A percentile compares a stretch with the other conserved stretches of the same genome.
phyloP scores from a whole-genome alignment of 2,888 invertebrate species.

The Leptopilina drosophilae region DNA sequence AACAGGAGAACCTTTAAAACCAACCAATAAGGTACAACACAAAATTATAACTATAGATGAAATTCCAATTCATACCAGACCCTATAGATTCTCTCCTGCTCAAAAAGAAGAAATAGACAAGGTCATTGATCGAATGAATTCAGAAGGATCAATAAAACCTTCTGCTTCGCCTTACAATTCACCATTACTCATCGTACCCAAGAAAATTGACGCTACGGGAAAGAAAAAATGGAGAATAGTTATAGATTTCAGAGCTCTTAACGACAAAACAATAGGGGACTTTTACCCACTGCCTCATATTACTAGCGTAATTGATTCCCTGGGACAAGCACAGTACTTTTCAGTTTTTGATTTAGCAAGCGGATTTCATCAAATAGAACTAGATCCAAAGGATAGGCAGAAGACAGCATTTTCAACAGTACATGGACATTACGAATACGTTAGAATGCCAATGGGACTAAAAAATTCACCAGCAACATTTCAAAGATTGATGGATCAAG shows the following conservation, averaged over 20 bases:
- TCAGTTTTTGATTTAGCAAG: slow-evolving; percentile 53
- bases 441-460: slow-evolving; percentile 61
- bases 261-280: slow-evolving; percentile 56
- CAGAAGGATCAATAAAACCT: slow-evolving; percentile 27
- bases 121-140: not conserved
- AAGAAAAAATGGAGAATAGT: slow-evolving; percentile 53
- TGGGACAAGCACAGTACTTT: slow-evolving; percentile 56
- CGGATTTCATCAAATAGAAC: slow-evolving; percentile 55
- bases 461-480: slow-evolving; percentile 53
- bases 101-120: not conserved
- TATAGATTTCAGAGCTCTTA: slow-evolving; percentile 58
- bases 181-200: slow-evolving; percentile 53
- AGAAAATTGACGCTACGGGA: slow-evolving; percentile 55
- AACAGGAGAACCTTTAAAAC: slow-evolving; percentile 37
- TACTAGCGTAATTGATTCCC: slow-evolving; percentile 54
- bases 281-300: slow-evolving; percentile 57
- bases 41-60: not conserved
- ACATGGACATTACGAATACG: slow-evolving; percentile 62
- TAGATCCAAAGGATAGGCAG: not conserved
- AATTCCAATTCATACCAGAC: slow-evolving; percentile 6
- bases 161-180: slow-evolving; percentile 53
- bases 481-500: slow-evolving; percentile 55
- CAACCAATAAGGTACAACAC: slow-evolving; percentile 34
- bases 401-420: slow-evolving; percentile 60
- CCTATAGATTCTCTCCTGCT: slow-evolving; percentile 29